phyloP scores from a whole-genome alignment of 2,113 vertebrate species.

The Lota lota region DNA sequence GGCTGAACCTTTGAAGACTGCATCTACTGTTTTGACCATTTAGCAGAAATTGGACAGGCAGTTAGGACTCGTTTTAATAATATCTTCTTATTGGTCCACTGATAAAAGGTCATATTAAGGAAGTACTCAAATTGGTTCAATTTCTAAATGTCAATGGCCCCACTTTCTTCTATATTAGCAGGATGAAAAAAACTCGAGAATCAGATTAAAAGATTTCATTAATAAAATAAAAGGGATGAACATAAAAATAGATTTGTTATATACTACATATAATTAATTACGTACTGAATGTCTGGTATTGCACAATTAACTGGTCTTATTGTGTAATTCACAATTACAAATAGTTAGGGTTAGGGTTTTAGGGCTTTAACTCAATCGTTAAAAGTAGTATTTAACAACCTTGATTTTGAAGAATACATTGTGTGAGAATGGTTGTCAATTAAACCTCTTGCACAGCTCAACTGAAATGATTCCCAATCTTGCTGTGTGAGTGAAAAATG shows the following conservation, averaged over 20 bases:
- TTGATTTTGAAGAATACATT: too few relatives aligned
- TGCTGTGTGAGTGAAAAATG: too few relatives aligned
- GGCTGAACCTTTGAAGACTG: slow-evolving; percentile 1
- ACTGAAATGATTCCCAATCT: too few relatives aligned
- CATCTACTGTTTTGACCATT: slow-evolving; percentile 10
- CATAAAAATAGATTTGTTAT: not conserved
- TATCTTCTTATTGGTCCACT: not conserved
- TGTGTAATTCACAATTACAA: not conserved
- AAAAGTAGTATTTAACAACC: too few relatives aligned
- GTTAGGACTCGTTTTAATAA: slow-evolving; percentile 3
- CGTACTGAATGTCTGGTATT: not conserved
- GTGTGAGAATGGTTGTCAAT: too few relatives aligned
- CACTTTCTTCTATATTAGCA: not conserved
- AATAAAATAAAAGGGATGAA: not conserved
- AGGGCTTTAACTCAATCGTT: too few relatives aligned
- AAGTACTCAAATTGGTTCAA: not conserved
- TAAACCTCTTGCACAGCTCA: too few relatives aligned
- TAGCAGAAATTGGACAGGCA: slow-evolving; percentile 9
- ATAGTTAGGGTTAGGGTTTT: too few relatives aligned
- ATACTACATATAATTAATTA: too few relatives aligned
- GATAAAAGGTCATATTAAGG: not conserved
- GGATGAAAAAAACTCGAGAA: not conserved
- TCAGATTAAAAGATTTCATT: not conserved
- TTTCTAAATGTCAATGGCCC: slow-evolving; percentile 1
- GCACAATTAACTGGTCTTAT: not conserved